A percentile compares a stretch with the other conserved stretches of the same genome.
Evolutionary conservation across 2,113 vertebrate genomes (phyloP).

Genomic region (Entelurus aequoreus): DNA sequence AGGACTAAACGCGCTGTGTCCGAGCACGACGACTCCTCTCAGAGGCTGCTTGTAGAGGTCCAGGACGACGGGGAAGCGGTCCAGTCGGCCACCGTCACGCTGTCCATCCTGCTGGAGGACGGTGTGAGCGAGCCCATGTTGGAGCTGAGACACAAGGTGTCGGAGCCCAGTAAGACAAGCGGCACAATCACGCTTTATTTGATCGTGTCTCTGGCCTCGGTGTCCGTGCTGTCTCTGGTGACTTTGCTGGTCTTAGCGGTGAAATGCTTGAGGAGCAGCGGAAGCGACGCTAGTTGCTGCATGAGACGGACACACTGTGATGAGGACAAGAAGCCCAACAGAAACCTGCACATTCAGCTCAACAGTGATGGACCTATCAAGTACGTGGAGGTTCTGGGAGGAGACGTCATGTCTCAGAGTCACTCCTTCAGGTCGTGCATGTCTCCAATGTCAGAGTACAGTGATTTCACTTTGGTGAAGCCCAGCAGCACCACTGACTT

Average conservation of each 20-base stretch:
- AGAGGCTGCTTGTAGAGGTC: conserved; percentile 72
- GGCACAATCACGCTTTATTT: conserved; percentile 68
- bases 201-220: conserved; percentile 72
- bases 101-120: conserved; percentile 74
- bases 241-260: conserved; percentile 70
- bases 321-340: conserved; percentile 61
- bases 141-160: conserved; percentile 59
- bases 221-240: conserved; percentile 72
- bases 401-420: conserved; percentile 74
- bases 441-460: conserved; percentile 80
- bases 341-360: conserved; percentile 74
- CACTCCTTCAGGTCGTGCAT: conserved; percentile 78
- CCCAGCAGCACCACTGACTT: conserved; percentile 69
- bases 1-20: conserved; percentile 69
- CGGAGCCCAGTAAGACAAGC: conserved; percentile 61
- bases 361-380: conserved; percentile 78
- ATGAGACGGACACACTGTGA: conserved; percentile 44
- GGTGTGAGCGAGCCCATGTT: conserved; percentile 61
- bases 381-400: conserved; percentile 78
- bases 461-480: conserved; percentile 79
- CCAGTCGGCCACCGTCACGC: conserved; percentile 66
- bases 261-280: conserved; percentile 67
- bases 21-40: conserved; percentile 69
- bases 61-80: conserved; percentile 72
- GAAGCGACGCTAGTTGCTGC: conserved; percentile 62